Percentiles rank a stretch among this genome's conserved stretches.
Evolutionary conservation across 1,140 invertebrate species (phyloP).

Genomic region (Vanessa atalanta): DNA sequence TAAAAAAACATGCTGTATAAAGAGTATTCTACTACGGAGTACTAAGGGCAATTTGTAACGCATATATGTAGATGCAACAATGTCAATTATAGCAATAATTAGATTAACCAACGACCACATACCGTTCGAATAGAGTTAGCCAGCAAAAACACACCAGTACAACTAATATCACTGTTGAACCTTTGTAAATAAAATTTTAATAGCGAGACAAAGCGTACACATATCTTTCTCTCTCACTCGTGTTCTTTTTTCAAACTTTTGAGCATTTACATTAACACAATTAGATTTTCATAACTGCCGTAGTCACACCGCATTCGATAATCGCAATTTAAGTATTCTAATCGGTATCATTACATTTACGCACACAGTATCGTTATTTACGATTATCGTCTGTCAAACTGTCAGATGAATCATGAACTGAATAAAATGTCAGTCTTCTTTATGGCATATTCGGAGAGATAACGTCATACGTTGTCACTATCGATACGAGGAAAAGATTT

Average conservation of each 20-base stretch:
- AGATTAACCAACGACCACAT: slow-evolving; percentile 4
- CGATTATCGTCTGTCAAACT: slow-evolving; percentile 10
- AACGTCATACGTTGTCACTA: slow-evolving; percentile 4
- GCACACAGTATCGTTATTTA: slow-evolving; percentile 1
- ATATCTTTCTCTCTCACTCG: too few species aligned
- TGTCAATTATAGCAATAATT: slow-evolving; percentile 3
- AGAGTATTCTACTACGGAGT: neutral
- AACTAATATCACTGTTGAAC: too few species aligned
- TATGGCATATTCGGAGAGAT: neutral
- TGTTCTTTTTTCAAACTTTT: too few species aligned
- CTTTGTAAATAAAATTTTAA: too few species aligned
- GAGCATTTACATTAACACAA: too few species aligned
- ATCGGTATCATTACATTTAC: slow-evolving; percentile 1
- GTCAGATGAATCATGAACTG: slow-evolving; percentile 7
- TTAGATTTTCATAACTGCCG: too few species aligned
- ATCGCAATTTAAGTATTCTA: neutral
- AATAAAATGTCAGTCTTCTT: neutral
- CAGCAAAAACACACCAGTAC: neutral
- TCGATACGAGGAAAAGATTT: neutral
- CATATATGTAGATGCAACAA: slow-evolving; percentile 11
- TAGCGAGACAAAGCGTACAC: too few species aligned
- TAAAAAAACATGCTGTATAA: neutral
- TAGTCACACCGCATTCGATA: neutral
- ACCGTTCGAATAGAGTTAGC: neutral
- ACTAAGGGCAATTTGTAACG: neutral